Conservation (phyloP, 2,888 invertebrate species). For the Mystacides longicornis region DNA sequence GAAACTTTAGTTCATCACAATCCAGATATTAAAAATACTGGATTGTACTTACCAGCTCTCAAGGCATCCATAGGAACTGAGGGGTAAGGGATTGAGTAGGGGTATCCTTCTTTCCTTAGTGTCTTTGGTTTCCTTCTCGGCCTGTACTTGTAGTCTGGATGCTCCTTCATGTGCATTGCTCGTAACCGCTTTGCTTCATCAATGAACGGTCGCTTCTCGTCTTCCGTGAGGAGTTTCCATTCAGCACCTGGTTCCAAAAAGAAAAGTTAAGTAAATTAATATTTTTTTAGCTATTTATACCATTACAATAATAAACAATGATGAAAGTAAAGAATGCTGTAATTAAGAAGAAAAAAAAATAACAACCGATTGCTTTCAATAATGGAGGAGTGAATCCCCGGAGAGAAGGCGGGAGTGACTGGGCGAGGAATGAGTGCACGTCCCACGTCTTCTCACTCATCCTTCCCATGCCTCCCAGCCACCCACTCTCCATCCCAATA, state of each 20-base stretch:
- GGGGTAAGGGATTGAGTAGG: constrained; percentile 87
- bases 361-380: constrained; percentile 25
- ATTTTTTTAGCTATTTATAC: too few species aligned
- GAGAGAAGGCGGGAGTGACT: constrained; percentile 5
- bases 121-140: constrained; percentile 86
- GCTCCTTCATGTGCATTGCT: constrained; percentile 91
- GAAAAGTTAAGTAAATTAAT: too few species aligned
- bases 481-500: background rate
- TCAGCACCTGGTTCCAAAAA: constrained; percentile 91
- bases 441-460: background rate
- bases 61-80: constrained; percentile 86
- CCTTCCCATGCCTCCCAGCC: background rate
- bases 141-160: constrained; percentile 91
- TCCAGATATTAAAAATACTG: too few species aligned
- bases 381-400: constrained; percentile 17
- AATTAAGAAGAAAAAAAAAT: constrained; percentile 21
- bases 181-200: constrained; percentile 94
- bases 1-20: too few species aligned
- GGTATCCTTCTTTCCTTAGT: constrained; percentile 81
- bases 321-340: constrained; percentile 11
- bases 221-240: constrained; percentile 91
- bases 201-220: constrained; percentile 94
- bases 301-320: too few species aligned
- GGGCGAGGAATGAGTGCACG: background rate
- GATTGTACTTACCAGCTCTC: constrained; percentile 71